Evolutionary conservation across 2,888 invertebrate species (phyloP).

Genomic region (Margaritifera margaritifera): DNA sequence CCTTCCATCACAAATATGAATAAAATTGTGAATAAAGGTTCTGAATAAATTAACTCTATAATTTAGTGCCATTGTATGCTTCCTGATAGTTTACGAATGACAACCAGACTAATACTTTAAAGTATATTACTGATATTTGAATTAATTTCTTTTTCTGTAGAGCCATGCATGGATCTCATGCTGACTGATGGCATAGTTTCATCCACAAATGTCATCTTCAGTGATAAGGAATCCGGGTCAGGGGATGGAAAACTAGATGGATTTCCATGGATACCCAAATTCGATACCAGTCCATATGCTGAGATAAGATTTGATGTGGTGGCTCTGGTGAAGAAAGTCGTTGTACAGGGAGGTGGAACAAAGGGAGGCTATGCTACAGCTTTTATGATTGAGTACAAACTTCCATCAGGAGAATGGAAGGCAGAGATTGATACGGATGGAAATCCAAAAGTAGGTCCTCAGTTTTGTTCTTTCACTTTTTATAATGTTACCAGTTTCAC

Average conservation of each 20-base stretch:
- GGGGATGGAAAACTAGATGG: slow-evolving; percentile 27
- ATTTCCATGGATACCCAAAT: slow-evolving; percentile 18
- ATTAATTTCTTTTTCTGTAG: no score
- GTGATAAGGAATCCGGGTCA: slow-evolving; percentile 16
- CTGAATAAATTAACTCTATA: no score
- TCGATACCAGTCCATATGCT: slow-evolving; percentile 19
- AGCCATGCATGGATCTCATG: no score
- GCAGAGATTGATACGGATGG: slow-evolving; percentile 22
- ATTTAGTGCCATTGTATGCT: no score
- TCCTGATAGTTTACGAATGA: no score
- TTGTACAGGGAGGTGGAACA: slow-evolving; percentile 7
- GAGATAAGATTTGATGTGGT: slow-evolving; percentile 21
- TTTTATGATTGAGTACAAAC: slow-evolving; percentile 26
- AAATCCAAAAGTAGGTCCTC: slow-evolving; percentile 18
- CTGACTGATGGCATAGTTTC: no score
- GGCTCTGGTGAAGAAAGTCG: slow-evolving; percentile 22
- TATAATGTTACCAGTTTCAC: no score
- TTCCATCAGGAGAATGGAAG: slow-evolving; percentile 17
- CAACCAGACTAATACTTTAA: no score
- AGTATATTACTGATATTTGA: no score
- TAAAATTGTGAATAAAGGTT: no score
- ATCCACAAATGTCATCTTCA: slow-evolving; percentile 5
- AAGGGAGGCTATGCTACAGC: slow-evolving; percentile 3
- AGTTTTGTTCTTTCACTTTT: no score
- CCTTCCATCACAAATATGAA: no score